phyloP scores from a whole-genome alignment of 2,113 vertebrate genomes.

The Prinia subflava region DNA sequence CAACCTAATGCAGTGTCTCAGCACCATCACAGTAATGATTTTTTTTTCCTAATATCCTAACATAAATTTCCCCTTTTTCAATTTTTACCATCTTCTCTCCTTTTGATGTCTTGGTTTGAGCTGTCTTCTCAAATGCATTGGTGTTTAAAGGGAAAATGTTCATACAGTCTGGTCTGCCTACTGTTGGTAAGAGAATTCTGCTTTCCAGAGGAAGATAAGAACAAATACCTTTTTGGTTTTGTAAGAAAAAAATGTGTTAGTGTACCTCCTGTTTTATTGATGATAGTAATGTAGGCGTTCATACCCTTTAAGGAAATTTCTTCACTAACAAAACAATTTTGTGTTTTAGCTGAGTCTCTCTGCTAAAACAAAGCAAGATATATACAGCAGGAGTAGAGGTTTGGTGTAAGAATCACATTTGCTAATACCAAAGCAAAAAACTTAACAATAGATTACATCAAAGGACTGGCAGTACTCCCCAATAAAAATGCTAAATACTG shows the following conservation, averaged over 20 bases:
- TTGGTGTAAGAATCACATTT: background rate
- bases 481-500: constrained; percentile 32
- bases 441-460: background rate
- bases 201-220: background rate
- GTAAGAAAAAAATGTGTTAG: background rate
- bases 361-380: background rate
- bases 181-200: background rate
- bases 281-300: background rate
- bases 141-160: background rate
- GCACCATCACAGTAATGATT: background rate
- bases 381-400: background rate
- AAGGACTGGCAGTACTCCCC: background rate
- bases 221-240: background rate
- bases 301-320: background rate
- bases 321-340: background rate
- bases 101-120: background rate
- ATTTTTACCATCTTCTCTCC: background rate
- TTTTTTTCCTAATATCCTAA: background rate
- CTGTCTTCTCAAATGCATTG: background rate
- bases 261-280: background rate
- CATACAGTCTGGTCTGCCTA: background rate
- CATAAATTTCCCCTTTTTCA: background rate
- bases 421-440: background rate
- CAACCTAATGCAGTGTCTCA: background rate
- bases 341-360: background rate